A percentile compares a stretch with the other conserved stretches of the same genome.
phyloP scores from a whole-genome alignment of 2,888 invertebrate genomes.

The Aelia acuminata region DNA sequence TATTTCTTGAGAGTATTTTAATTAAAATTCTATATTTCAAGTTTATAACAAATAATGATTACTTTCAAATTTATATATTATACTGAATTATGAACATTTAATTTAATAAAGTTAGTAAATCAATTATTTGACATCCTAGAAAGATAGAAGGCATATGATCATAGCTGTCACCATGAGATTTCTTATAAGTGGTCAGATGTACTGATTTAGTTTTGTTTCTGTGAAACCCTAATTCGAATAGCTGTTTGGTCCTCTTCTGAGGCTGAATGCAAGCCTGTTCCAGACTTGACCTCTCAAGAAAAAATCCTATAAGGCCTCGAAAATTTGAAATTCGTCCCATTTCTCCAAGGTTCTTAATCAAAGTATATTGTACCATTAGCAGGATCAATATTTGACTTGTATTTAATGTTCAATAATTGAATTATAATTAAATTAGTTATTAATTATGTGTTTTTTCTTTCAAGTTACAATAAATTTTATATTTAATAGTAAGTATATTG shows the following conservation, averaged over 20 bases:
- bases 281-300: neutral
- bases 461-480: neutral
- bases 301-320: neutral
- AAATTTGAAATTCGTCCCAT: neutral
- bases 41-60: neutral
- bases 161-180: neutral
- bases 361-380: neutral
- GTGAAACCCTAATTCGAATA: neutral
- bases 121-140: neutral
- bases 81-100: neutral
- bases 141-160: neutral
- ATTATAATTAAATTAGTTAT: neutral
- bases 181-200: neutral
- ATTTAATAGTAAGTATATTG: neutral
- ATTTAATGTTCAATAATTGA: neutral
- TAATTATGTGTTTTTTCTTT: neutral
- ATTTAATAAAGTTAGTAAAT: neutral
- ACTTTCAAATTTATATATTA: neutral
- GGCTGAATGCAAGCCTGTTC: neutral
- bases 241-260: neutral
- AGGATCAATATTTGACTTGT: neutral
- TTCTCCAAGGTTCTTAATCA: neutral
- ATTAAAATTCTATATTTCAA: neutral
- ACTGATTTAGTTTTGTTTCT: neutral
- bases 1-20: neutral